Base-by-base conservation (phyloP, 2,888 invertebrate species). In the Ctena decussata region DNA sequence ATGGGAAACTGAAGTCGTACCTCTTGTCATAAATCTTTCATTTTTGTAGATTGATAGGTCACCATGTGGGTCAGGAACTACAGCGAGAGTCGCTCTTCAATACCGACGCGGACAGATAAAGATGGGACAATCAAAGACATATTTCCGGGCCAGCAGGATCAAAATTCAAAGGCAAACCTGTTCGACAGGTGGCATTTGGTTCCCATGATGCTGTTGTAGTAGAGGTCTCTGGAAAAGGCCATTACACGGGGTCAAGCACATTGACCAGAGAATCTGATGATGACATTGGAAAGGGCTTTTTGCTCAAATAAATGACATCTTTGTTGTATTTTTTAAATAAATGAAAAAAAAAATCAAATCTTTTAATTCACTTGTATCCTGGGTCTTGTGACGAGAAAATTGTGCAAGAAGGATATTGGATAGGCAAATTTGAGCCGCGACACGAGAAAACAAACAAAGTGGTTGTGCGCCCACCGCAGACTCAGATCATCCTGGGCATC, bases 31-130 rank as follows among this genome's bases (percentile, higher is more conserved):
- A n/a, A n/a, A n/a, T n/a, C n/a, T n/a, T n/a, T n/a, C 37, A 46
- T 0, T 35, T 32, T n/a, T 37, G 8, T 44, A 95, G 94, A 95
- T 96, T n/a, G 96, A 96, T 84, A 91, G 96, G n/a, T 93, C 95
- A 37, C 96, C 96, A 0, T 93, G 94, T 69, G 96, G 96, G 2
- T 96, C 96, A 0, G 96, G 96, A 15, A 93, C 94, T 0, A 94
- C 95, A 3, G 95, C 96, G 32, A 89, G 96, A 53, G 89, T 96
- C 5, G 96, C 96, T 27, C 90, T 94, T 8, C 95, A 95, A 88
- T 92, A 91, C 73, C 80, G 84, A 30, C 93, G 91, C 71, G 90
- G 92, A 5, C 85, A 87, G 46, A 91, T 95, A 15, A 53, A 80
- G 5, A 60, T 94, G 6, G 90, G 92, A n/a, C 93, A 96, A 82